phyloP scores from a whole-genome alignment of 2,888 invertebrate species.

The Halictus quadricinctus region DNA sequence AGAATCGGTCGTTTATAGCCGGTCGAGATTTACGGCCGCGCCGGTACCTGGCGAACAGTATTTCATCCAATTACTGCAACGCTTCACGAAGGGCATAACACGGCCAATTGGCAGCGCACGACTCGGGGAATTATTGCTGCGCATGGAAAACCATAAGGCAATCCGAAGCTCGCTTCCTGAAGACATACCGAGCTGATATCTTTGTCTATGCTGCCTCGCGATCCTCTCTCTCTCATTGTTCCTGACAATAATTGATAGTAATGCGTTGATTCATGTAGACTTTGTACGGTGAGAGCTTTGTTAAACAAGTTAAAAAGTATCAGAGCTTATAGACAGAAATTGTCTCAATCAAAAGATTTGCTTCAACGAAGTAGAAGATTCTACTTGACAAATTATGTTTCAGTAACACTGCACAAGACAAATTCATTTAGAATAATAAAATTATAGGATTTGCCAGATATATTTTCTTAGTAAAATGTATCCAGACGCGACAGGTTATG shows the following conservation, averaged over 20 bases:
- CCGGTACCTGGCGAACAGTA: constrained; percentile 48
- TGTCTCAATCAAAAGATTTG: not conserved
- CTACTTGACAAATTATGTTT: too few relatives aligned
- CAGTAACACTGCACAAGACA: too few relatives aligned
- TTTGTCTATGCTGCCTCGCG: not conserved
- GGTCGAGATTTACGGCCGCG: constrained; percentile 65
- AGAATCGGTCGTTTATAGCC: constrained; percentile 70
- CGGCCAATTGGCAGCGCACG: constrained; percentile 14
- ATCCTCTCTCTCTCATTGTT: not conserved
- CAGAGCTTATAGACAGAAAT: not conserved
- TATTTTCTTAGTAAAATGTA: too few relatives aligned
- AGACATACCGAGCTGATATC: not conserved
- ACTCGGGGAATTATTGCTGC: constrained; percentile 29
- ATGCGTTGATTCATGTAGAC: not conserved
- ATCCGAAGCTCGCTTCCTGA: not conserved
- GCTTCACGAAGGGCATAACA: constrained; percentile 20
- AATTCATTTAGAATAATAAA: too few relatives aligned
- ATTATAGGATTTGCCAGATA: too few relatives aligned
- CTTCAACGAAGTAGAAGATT: not conserved
- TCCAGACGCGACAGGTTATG: too few relatives aligned
- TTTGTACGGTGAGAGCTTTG: not conserved
- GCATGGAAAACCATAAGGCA: not conserved
- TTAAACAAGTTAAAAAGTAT: not conserved
- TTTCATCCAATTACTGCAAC: constrained; percentile 40
- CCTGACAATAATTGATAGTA: not conserved